Evolutionary conservation across 2,797 vertebrate species (phyloP).

Genomic region (Pteropus rufus): DNA sequence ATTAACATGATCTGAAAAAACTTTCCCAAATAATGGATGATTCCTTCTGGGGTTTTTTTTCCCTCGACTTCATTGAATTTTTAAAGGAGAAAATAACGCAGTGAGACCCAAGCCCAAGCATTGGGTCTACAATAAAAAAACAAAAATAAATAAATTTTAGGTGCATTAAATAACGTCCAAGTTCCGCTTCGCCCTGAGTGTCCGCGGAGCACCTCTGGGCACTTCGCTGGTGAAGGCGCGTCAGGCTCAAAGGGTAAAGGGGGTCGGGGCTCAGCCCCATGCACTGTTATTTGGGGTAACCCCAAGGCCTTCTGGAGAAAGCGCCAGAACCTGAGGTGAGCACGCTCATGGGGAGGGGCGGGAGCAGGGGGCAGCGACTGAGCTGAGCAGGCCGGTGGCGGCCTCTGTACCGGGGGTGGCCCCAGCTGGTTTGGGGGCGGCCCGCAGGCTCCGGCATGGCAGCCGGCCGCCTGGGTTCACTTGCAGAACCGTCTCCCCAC

Average conservation of each 20-base stretch:
- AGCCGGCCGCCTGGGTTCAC: rapidly evolving
- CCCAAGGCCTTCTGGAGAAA: neutral
- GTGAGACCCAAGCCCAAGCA: neutral
- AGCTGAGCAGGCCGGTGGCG: too few species aligned
- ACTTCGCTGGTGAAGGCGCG: neutral
- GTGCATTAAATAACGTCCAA: neutral
- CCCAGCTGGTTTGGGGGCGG: too few species aligned
- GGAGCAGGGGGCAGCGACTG: too few species aligned
- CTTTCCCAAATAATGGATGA: neutral
- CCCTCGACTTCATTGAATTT: neutral
- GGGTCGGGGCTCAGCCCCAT: too few species aligned
- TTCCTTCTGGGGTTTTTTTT: neutral
- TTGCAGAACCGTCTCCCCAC: too few species aligned
- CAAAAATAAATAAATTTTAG: neutral
- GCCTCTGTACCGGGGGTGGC: too few species aligned
- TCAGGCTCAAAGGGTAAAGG: too few species aligned
- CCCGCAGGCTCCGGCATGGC: too few species aligned
- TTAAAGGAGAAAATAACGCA: neutral
- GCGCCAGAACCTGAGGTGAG: rapidly evolving
- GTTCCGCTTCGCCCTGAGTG: too few species aligned
- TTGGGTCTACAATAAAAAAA: neutral
- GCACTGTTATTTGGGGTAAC: neutral
- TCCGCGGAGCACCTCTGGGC: too few species aligned
- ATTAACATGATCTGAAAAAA: neutral
- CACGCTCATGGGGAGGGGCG: too few species aligned